Percentiles rank a stretch among this genome's conserved stretches.
These are phyloP conservation scores for Elysia chlorotica DNA, from an alignment of 1,140 invertebrate species.

Conservation along the genomic window DNA sequence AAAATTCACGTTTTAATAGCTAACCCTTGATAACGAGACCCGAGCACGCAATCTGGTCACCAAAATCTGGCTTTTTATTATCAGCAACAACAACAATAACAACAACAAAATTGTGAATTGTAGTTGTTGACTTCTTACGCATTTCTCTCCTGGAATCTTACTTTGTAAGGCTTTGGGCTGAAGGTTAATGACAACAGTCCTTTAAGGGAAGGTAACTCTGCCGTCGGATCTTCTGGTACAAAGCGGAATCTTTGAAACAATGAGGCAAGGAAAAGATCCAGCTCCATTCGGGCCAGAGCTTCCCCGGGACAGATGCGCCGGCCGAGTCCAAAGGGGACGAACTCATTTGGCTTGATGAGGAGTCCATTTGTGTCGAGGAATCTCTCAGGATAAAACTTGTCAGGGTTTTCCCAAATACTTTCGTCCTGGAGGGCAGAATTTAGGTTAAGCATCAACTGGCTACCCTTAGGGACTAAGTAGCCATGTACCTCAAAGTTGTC, in stretches of 20 bases:
- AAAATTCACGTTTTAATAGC: too few relatives aligned
- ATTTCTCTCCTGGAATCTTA: conserved; percentile 3
- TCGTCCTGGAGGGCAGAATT: conserved; percentile 54
- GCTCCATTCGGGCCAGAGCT: conserved; percentile 34
- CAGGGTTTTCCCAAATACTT: conserved; percentile 67
- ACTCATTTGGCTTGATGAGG: conserved; percentile 27
- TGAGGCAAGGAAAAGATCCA: conserved; percentile 38
- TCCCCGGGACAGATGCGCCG: conserved; percentile 36
- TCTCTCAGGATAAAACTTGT: conserved; percentile 73
- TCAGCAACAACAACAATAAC: too few relatives aligned
- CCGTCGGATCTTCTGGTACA: background rate
- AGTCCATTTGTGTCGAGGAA: conserved; percentile 53
- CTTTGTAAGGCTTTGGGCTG: background rate
- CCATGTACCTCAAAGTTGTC: conserved; percentile 44
- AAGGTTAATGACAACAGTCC: conserved; percentile 1
- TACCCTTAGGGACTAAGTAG: conserved; percentile 51
- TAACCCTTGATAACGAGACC: too few relatives aligned
- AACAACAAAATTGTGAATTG: too few relatives aligned
- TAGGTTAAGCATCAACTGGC: conserved; percentile 53
- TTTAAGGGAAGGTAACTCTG: background rate
- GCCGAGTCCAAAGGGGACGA: conserved; percentile 20
- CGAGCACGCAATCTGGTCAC: too few relatives aligned
- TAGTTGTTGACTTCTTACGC: too few relatives aligned
- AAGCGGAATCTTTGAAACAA: conserved; percentile 37
- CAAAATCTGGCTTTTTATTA: too few relatives aligned